Conservation (phyloP, 2,113 vertebrate species). For the Orcinus orca region DNA sequence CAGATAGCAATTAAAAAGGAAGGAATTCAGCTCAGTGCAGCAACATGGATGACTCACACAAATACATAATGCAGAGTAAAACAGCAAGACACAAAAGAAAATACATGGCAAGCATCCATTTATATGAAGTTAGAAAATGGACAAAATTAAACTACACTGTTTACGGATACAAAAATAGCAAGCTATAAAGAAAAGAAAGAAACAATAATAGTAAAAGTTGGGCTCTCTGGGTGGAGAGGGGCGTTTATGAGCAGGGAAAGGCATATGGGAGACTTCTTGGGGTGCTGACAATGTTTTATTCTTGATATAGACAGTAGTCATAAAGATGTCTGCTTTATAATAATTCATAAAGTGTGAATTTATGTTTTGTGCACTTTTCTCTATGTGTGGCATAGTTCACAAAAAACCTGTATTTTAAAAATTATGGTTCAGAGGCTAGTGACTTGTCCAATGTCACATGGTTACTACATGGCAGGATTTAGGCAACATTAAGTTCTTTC, state of each 20-base stretch:
- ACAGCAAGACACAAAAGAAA: constrained; percentile 40
- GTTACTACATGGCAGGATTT: background rate
- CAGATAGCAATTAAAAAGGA: background rate
- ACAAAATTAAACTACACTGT: background rate
- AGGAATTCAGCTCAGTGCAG: background rate
- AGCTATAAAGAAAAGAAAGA: constrained; percentile 5
- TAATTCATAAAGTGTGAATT: background rate
- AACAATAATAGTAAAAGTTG: background rate
- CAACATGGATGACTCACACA: background rate
- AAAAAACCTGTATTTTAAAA: background rate
- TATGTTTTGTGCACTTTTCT: background rate
- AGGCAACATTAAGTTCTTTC: background rate
- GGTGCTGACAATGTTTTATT: background rate
- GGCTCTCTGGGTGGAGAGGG: background rate
- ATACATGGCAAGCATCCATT: background rate
- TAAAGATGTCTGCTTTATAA: constrained; percentile 16
- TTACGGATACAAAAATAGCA: constrained; percentile 32
- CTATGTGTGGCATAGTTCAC: background rate
- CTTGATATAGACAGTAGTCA: background rate
- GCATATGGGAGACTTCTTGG: background rate
- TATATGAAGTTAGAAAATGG: constrained; percentile 30
- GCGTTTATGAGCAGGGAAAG: background rate
- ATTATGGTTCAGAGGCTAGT: background rate
- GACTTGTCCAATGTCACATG: background rate
- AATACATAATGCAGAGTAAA: background rate